phyloP scores from a whole-genome alignment of 1,140 invertebrate species.

The Harlomillsia oculata region DNA sequence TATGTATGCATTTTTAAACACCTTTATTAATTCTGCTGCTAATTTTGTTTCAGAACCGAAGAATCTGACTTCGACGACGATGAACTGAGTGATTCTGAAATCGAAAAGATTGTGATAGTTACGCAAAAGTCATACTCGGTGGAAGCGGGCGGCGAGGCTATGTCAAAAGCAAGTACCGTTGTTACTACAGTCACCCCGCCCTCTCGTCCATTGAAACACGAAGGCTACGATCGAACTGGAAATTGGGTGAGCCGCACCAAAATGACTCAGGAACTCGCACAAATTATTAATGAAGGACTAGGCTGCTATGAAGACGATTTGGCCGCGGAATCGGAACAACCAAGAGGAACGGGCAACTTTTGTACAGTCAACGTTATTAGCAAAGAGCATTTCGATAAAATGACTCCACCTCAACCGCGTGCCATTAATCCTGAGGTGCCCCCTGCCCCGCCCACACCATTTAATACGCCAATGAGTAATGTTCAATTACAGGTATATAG shows the following conservation, averaged over 20 bases:
- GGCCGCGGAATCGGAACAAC: constrained; percentile 38
- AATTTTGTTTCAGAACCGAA: constrained; percentile 45
- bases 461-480: constrained; percentile 34
- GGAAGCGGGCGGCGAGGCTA: constrained; percentile 6
- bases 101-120: constrained; percentile 91
- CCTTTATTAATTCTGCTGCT: background rate
- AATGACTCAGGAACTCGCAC: constrained; percentile 85
- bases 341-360: constrained; percentile 48
- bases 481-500: constrained; percentile 35
- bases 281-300: constrained; percentile 90
- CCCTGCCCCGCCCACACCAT: constrained; percentile 62
- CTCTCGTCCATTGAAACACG: constrained; percentile 58
- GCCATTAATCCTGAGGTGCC: constrained; percentile 54
- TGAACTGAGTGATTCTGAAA: constrained; percentile 82
- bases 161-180: background rate
- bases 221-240: constrained; percentile 78
- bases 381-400: constrained; percentile 75
- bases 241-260: constrained; percentile 74
- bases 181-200: background rate
- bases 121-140: constrained; percentile 59
- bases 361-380: constrained; percentile 83
- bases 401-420: constrained; percentile 53
- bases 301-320: constrained; percentile 88
- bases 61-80: constrained; percentile 58
- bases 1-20: background rate